phyloP scores from a whole-genome alignment of 2,113 vertebrate species.

The Microcebus lehilahytsara region DNA sequence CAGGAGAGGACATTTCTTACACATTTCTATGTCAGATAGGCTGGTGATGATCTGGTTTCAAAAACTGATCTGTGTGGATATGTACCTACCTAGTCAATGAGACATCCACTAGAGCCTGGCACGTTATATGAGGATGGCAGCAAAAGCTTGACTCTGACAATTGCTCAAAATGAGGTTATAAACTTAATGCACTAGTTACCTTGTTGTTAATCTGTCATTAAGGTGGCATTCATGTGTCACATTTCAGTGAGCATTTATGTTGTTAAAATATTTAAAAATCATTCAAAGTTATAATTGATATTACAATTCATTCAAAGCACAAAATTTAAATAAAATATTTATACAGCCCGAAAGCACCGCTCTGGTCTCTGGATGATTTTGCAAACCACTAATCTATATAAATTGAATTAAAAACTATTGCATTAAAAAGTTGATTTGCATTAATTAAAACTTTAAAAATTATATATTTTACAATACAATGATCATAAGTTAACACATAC shows the following conservation, averaged over 20 bases:
- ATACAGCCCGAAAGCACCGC: too few species aligned
- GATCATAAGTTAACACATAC: not conserved
- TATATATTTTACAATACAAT: not conserved
- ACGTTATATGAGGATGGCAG: not conserved
- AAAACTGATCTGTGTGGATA: not conserved
- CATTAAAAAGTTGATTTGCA: not conserved
- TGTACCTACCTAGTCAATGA: not conserved
- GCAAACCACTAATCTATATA: not conserved
- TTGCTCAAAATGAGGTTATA: not conserved
- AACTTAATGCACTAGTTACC: not conserved
- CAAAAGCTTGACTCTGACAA: not conserved
- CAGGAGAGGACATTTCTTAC: not conserved
- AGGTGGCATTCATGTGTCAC: not conserved
- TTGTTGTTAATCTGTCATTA: not conserved
- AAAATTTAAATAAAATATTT: constrained; percentile 38
- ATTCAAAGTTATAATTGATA: not conserved
- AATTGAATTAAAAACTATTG: not conserved
- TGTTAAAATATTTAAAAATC: not conserved
- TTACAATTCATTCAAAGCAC: not conserved
- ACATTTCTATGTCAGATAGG: not conserved
- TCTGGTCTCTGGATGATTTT: not conserved
- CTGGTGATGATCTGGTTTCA: not conserved
- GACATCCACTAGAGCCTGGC: not conserved
- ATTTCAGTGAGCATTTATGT: not conserved
- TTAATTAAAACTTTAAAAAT: not conserved